These are phyloP conservation scores for Anguilla rostrata DNA, from an alignment of 2,113 vertebrate species.

Conservation along the genomic window DNA sequence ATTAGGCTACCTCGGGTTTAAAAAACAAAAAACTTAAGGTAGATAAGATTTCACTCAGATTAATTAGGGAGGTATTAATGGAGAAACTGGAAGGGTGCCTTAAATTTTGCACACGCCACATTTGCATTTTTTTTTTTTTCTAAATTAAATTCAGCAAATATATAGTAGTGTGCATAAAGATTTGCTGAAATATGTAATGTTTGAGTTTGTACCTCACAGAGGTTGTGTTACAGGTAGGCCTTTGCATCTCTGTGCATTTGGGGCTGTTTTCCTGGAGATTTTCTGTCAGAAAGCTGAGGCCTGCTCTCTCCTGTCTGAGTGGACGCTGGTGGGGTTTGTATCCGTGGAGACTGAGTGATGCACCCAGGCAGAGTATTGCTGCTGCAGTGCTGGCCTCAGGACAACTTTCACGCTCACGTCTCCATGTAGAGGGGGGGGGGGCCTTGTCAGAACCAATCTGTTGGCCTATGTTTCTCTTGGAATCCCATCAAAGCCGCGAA, in stretches of 20 bases:
- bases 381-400: background rate
- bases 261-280: background rate
- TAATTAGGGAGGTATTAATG: no score
- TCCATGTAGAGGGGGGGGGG: background rate
- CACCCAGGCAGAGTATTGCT: background rate
- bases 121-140: no score
- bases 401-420: background rate
- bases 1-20: no score
- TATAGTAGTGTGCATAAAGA: no score
- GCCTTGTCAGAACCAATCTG: conserved; percentile 19
- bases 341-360: background rate
- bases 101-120: no score
- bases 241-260: background rate
- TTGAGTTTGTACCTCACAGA: no score
- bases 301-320: background rate
- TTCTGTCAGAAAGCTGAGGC: background rate
- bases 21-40: no score
- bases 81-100: no score
- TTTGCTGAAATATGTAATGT: no score
- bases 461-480: conserved; percentile 24
- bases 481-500: conserved; percentile 29
- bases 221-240: background rate
- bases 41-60: no score
- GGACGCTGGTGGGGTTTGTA: background rate
- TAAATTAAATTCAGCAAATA: no score